Base-by-base conservation (phyloP, 1,140 invertebrate genomes). In the Orchesella cincta region DNA sequence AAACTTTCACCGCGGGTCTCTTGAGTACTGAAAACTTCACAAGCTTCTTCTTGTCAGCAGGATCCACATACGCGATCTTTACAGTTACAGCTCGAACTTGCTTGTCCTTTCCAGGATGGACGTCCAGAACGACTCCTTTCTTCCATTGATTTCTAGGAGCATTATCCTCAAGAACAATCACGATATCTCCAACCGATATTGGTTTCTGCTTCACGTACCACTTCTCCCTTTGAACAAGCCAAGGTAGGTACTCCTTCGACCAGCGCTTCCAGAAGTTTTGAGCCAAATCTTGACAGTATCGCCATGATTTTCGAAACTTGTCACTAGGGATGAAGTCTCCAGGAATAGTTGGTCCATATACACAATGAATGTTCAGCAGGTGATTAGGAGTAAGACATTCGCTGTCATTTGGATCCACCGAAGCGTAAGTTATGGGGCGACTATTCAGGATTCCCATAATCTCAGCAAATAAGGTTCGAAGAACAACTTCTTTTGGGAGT, bases 191-290 rank as follows among this genome's bases (percentile, higher is more conserved):
- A 31, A 18, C 26, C 54, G 5, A 2, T 1, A 77, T 1, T 20
- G 75, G 75, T 1, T 26, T n/a, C 5, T 29, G 1, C 8, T 77
- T 20, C 1, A 12, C 1, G 1, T 12, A 16, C 78, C 78, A 77
- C 28, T 79, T 79, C 14, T 28, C 3, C 52, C 78, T 23, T 20
- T 76, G 28, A 23, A 72, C 57, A 5, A 77, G 18, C 20, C 20
- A 26, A 2, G 78, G 78, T 0, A 79, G 18, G 31, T 77, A 79
- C 35, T 79, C 75, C 8, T 64, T 31, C 18, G 70, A 23, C 78
- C 78, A 79, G 3, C 57, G 33, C n/a, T 31, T 64, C 78, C 75
- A 79, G 23, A 79, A 79, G 1, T 36, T 36, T 18, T 79, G 28
- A 12, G 54, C 29, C 46, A 79, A 20, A 12, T 46, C 75, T 54